These are phyloP conservation scores for Nemurella pictetii DNA, from an alignment of 2,888 invertebrate genomes.

Conservation along the genomic window DNA sequence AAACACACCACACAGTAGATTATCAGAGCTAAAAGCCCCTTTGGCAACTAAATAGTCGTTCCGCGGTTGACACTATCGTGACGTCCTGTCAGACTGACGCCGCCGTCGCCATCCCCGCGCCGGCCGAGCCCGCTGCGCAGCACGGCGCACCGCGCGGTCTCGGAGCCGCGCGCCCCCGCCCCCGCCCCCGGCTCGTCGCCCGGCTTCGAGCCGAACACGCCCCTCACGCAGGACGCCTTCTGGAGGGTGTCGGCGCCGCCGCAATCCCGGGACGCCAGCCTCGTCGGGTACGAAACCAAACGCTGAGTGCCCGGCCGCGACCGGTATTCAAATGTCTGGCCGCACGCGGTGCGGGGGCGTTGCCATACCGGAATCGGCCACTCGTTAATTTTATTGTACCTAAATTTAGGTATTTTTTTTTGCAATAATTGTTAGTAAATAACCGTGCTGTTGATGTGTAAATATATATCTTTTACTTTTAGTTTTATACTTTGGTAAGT, in stretches of 20 bases:
- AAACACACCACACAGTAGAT: no score
- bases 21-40: no score
- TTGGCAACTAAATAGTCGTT: background rate
- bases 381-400: no score
- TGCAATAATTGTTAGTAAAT: background rate
- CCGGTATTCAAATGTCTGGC: no score
- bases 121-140: constrained; percentile 46
- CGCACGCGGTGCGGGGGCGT: no score
- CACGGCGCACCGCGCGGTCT: constrained; percentile 43
- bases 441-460: background rate
- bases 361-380: no score
- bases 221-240: constrained; percentile 35
- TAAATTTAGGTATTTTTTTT: background rate
- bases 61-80: background rate
- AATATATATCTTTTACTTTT: background rate
- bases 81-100: constrained; percentile 42
- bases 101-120: constrained; percentile 46
- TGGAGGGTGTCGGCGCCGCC: constrained; percentile 36
- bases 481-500: background rate
- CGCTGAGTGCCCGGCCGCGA: background rate
- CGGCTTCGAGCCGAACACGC: constrained; percentile 5
- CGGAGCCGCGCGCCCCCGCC: constrained; percentile 43
- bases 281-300: constrained; percentile 42
- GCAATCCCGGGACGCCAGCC: constrained; percentile 44
- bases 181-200: constrained; percentile 35